Base-by-base conservation (phyloP, 2,797 vertebrate species). In the Melopsittacus undulatus region DNA sequence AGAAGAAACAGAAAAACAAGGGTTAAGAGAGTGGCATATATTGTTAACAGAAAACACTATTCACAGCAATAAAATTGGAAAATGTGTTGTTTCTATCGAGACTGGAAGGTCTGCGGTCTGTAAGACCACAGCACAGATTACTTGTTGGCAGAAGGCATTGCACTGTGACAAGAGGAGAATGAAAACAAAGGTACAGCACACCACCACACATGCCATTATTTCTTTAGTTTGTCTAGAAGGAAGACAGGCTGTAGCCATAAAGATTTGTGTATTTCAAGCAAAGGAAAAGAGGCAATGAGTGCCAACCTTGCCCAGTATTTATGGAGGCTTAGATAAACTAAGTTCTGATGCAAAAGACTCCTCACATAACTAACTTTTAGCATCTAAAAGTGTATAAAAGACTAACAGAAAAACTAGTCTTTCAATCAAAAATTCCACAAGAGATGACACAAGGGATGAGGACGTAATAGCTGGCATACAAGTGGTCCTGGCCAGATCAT, bases 31-130 rank as follows among this genome's bases (percentile, higher is more conserved):
- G 20, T 45, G 16, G 13, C 20, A 30, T 57, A 20, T 52, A 64
- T 22, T n/a, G 14, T 48, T 78, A 92, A 63, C 10, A 73, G 81
- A 92, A 90, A 26, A 0, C 26, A 63, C 13, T 6, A 1, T 69
- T 82, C 22, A 56, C 36, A 79, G 78, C 20, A 90, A 87, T 59
- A 91, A 92, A 82, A 59, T 29, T 82, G 63, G 87, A 93, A 94
- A 87, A 83, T 67, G 2, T 51, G 13, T 56, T 90, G 20, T 75
- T 87, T 67, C 22, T 84, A 63, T 59, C 51, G 46, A 62, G 63
- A 56, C 40, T 89, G 54, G 49, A 93, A 89, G 56, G 63, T 19
- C 63, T 84, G 49, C 11, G 62, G 22, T 66, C 38, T 90, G 13
- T 82, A 79, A 84, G 54, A 73, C 49, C 27, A 23, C 66, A 67